A percentile compares a stretch with the other conserved stretches of the same genome.
phyloP scores from a whole-genome alignment of 1,140 invertebrate species.

The Armadillidium nasatum region DNA sequence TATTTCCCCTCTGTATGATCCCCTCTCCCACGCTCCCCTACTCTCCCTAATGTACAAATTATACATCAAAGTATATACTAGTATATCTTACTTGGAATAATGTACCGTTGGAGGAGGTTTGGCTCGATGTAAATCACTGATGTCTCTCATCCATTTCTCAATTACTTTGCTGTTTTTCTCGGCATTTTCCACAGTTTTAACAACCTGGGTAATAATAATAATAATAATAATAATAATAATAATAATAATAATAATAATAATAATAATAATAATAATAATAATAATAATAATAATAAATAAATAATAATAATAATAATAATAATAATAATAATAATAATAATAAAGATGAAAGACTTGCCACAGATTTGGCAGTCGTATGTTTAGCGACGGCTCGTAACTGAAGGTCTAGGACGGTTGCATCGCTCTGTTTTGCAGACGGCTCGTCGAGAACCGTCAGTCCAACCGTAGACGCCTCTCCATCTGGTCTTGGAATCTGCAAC shows the following conservation, averaged over 20 bases:
- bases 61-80: too few relatives aligned
- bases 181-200: slow-evolving; percentile 78
- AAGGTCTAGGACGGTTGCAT: slow-evolving; percentile 87
- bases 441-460: slow-evolving; percentile 90
- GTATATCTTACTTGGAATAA: slow-evolving; percentile 64
- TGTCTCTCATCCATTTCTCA: slow-evolving; percentile 90
- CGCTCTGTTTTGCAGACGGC: slow-evolving; percentile 88
- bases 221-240: too few relatives aligned
- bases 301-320: too few relatives aligned
- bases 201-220: slow-evolving; percentile 55
- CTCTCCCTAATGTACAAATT: too few relatives aligned
- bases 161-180: slow-evolving; percentile 82
- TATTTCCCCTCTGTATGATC: neutral
- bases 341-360: slow-evolving; percentile 26
- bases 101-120: slow-evolving; percentile 80
- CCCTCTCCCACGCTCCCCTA: neutral
- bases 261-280: too few relatives aligned
- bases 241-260: neutral
- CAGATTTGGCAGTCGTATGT: slow-evolving; percentile 55
- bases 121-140: slow-evolving; percentile 76
- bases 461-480: slow-evolving; percentile 63
- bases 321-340: neutral
- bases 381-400: slow-evolving; percentile 82
- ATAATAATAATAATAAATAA: neutral
- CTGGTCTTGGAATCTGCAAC: slow-evolving; percentile 66